Percentiles rank a stretch among this genome's conserved stretches.
Conservation (phyloP, 2,797 vertebrate species). For the Macroramphosus scolopax region DNA sequence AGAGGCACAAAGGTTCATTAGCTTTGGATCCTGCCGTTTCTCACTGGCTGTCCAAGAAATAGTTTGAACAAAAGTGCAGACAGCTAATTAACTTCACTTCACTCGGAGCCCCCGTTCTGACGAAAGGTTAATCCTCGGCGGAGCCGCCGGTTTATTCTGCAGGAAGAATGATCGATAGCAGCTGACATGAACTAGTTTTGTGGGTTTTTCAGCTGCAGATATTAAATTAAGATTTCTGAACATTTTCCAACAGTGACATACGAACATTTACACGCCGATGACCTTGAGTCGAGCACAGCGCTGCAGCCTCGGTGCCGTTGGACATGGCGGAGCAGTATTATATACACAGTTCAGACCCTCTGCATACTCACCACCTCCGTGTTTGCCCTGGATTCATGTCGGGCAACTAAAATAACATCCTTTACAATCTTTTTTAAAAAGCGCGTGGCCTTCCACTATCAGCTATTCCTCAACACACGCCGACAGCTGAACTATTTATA, state of each 20-base stretch:
- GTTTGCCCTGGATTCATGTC: slow-evolving; percentile 66
- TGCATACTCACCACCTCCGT: slow-evolving; percentile 57
- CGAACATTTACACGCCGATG: slow-evolving; percentile 47
- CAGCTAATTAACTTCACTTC: slow-evolving; percentile 49
- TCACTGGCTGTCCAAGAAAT: slow-evolving; percentile 26
- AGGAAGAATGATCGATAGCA: slow-evolving; percentile 64
- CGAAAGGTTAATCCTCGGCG: slow-evolving; percentile 62
- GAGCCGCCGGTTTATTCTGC: slow-evolving; percentile 41
- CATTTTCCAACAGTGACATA: slow-evolving; percentile 51
- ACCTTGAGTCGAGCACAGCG: slow-evolving; percentile 41
- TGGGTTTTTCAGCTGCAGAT: slow-evolving; percentile 39
- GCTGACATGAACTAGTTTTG: slow-evolving; percentile 48
- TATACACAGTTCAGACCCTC: slow-evolving; percentile 49
- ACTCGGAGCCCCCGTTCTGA: slow-evolving; percentile 33
- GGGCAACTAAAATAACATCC: slow-evolving; percentile 71
- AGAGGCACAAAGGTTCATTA: too few species aligned
- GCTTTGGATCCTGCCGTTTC: slow-evolving; percentile 10
- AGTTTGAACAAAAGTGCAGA: slow-evolving; percentile 18
- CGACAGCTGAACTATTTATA: slow-evolving; percentile 72
- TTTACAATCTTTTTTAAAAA: slow-evolving; percentile 61
- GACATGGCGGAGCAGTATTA: slow-evolving; percentile 41
- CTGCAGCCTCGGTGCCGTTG: slow-evolving; percentile 28
- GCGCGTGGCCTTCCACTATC: slow-evolving; percentile 52
- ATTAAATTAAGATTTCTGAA: slow-evolving; percentile 47
- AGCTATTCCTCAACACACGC: slow-evolving; percentile 60